Evolutionary conservation across 35 echinoderm and acorn worm species (phyloP), one percentile per base, ranked within the genome.

Genomic region (Patiria miniata): DNA sequence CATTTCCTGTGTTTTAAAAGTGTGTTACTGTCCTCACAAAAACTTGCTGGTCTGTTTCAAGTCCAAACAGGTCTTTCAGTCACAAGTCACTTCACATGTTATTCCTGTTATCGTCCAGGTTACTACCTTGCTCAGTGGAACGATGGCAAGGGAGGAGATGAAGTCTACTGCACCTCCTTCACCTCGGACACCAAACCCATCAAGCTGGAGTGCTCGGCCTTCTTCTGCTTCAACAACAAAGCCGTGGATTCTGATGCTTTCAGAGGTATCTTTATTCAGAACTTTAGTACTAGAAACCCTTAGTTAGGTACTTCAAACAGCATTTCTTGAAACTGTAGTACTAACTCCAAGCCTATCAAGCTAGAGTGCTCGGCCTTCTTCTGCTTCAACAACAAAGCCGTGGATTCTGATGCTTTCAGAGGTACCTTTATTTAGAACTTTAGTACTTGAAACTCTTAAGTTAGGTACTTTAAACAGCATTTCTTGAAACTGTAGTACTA

Each of bases 351-450:
- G 79, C 92, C 96, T 21, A 34, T 99, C 26, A 99, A 94, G 68
- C 87, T 99, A 44, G 96, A 99, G 77, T 99, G 96, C 76, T 99
- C 96, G 32, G 89, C 87, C 14, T 99, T 95, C 83, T 92, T 98
- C 86, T 94, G 96, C 47, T 94, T 89, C 81, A 85, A 92, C 44
- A 90, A 87, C 36, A 94, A 92, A 78, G 90, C 93, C 5, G 96
- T 99, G 1, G 96, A 99, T 83, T 95, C 89, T 87, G 93, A 94
- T 57, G 90, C 96, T n/a, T 99, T 99, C 83, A 99, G 90, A 95
- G 96, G 96, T 95, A 57, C 18, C 42, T 47, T 4, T n/a, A n/a
- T n/a, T 47, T 12, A 47, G 42, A 47, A 12, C 42, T 12, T 4
- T 47, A 12, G 42, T 12, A 47, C 42, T 47, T 4, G 42, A 47